These are phyloP conservation scores for Diabrotica undecimpunctata DNA, from an alignment of 1,140 invertebrate genomes.

Conservation along the genomic window DNA sequence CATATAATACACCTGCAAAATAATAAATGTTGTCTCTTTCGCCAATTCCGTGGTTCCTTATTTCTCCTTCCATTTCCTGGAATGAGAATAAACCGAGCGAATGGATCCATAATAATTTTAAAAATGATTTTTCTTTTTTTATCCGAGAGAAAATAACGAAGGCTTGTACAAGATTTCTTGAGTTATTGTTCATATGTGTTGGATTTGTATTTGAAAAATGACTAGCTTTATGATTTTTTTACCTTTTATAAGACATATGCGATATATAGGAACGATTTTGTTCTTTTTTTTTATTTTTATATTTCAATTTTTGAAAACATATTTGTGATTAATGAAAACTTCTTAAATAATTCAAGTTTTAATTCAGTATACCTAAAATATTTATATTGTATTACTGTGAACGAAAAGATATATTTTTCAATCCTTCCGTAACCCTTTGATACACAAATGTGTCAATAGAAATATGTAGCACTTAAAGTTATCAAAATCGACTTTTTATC, in stretches of 20 bases:
- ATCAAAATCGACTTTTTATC: too few species aligned
- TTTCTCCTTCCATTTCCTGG: neutral
- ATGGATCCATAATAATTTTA: constrained; percentile 1
- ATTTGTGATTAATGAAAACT: too few species aligned
- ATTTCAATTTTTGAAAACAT: too few species aligned
- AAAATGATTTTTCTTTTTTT: neutral
- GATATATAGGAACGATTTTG: too few species aligned
- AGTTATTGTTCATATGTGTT: neutral
- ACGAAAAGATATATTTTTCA: too few species aligned
- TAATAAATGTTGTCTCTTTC: neutral
- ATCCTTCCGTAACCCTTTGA: too few species aligned
- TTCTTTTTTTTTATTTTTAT: too few species aligned
- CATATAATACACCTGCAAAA: neutral
- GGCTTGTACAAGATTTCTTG: neutral
- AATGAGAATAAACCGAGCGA: neutral
- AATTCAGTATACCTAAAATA: too few species aligned
- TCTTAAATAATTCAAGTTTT: too few species aligned
- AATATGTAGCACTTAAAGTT: too few species aligned
- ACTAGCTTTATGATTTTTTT: neutral
- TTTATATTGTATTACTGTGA: too few species aligned
- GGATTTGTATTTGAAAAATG: neutral
- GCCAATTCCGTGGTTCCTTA: neutral
- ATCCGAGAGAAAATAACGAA: neutral
- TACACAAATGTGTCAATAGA: too few species aligned
- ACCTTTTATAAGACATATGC: neutral